Evolutionary conservation across 1,140 invertebrate species (phyloP), one percentile per base, ranked within the genome.

Genomic region (Apis mellifera): DNA sequence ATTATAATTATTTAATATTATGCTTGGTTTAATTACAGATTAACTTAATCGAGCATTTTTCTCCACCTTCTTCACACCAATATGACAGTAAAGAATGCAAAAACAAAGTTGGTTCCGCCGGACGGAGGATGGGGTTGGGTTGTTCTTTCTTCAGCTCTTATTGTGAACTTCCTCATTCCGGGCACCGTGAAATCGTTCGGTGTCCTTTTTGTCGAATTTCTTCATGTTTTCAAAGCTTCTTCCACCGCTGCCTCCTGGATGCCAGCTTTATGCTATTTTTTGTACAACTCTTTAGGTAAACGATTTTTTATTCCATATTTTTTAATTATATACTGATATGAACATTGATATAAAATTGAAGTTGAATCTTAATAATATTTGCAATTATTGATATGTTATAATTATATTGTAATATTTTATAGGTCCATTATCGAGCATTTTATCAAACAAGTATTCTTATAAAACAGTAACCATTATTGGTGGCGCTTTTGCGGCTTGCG

Each of bases 381-480:
- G 13, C 0, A 32, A 12, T 11, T 48, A 23, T 12, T 32, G 48
- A 73, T 17, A 21, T 2, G 13, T 62, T 75, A 48, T 19, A 57
- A 42, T 57, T 42, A 76, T 26, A 7, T 23, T 21, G 12, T 21
- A 26, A 48, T 68, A 26, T 23, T 23, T 96, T 93, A 89, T 95
- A 96, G 98, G 98, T 90, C 98, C 98, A 13, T 92, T 99, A 76
- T 97, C 98, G 11, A 97, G 97, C 90, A 96, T 97, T 70, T 94
- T 99, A 54, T 98, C 97, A 1, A 96, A 97, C 76, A 97, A 97
- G 89, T 98, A 96, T 94, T 98, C 98, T n/a, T 99, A 98, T 91
- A 95, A 97, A 52, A 97, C 96, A 4, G 97, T 98, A 11, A 98
- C 97, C 5, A 95, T 99, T 54, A 95, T 97, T 8, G 98, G 98